Percentiles rank a stretch among this genome's conserved stretches.
These are phyloP conservation scores for Lochmaea capreae DNA, from an alignment of 2,888 invertebrate species.

Conservation along the genomic window DNA sequence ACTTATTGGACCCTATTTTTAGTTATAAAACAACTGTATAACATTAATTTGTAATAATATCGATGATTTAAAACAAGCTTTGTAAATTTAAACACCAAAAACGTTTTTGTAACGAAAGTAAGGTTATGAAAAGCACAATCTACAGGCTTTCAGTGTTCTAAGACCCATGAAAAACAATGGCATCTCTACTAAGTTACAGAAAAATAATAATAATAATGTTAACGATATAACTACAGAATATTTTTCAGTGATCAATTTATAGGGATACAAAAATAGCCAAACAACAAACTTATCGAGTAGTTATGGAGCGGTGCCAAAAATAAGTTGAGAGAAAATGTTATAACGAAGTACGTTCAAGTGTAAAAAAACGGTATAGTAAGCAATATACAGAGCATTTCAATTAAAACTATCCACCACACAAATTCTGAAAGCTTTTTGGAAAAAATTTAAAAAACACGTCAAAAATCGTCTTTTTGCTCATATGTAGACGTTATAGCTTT, in stretches of 20 bases:
- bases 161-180: conserved; percentile 37
- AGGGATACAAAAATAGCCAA: conserved; percentile 50
- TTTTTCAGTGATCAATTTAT: conserved; percentile 41
- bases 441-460: no score
- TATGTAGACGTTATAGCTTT: no score
- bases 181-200: conserved; percentile 40
- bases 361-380: no score
- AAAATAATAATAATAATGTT: conserved; percentile 41
- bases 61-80: no score
- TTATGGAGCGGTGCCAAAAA: conserved; percentile 25
- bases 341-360: background rate
- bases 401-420: no score
- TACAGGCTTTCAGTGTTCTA: conserved; percentile 55
- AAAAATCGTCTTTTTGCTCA: no score
- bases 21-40: no score
- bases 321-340: background rate
- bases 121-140: conserved; percentile 52
- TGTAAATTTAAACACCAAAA: no score
- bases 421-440: no score
- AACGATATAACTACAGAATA: conserved; percentile 49
- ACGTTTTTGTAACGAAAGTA: background rate
- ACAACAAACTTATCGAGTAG: conserved; percentile 52
- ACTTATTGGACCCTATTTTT: background rate
- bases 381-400: no score
- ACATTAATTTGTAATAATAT: no score